Evolutionary conservation across 1,140 invertebrate genomes (phyloP).

Genomic region (Aphelenchoides besseyi): DNA sequence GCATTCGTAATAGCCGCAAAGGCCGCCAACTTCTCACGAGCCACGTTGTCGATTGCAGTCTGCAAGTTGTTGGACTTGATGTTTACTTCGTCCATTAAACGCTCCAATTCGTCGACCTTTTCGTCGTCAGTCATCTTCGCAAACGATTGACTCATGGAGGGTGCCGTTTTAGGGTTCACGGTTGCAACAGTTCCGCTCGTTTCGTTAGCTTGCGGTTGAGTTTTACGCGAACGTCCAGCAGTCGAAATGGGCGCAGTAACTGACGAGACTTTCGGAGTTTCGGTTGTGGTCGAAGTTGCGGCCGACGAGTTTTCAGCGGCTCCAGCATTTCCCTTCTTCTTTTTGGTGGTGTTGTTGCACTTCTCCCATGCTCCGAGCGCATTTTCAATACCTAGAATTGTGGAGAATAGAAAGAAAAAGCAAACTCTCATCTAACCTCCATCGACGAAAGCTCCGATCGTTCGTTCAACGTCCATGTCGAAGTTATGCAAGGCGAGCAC

Average conservation of each 20-base stretch:
- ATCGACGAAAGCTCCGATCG: conserved; percentile 53
- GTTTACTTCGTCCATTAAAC: background rate
- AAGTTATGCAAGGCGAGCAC: conserved; percentile 60
- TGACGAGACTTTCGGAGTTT: conserved; percentile 25
- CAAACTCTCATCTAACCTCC: conserved; percentile 5
- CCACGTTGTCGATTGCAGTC: background rate
- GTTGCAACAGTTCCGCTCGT: no score
- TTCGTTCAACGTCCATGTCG: conserved; percentile 56
- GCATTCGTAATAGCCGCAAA: background rate
- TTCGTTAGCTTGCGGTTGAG: conserved; percentile 1
- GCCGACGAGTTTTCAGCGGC: conserved; percentile 9
- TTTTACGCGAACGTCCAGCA: conserved; percentile 8
- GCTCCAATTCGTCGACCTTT: background rate
- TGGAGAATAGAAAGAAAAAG: conserved; percentile 11
- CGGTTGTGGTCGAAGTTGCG: conserved; percentile 15
- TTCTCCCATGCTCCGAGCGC: conserved; percentile 53
- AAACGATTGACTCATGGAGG: conserved; percentile 8
- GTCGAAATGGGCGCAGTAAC: background rate
- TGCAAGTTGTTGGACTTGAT: background rate
- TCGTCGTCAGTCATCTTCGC: background rate
- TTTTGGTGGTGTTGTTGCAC: conserved; percentile 34
- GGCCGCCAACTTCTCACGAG: conserved; percentile 12
- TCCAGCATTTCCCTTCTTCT: conserved; percentile 36
- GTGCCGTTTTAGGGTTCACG: conserved; percentile 22
- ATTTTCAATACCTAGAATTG: conserved; percentile 31